Conservation (phyloP, 1,140 invertebrate species). For the Polypedilum pembai region DNA sequence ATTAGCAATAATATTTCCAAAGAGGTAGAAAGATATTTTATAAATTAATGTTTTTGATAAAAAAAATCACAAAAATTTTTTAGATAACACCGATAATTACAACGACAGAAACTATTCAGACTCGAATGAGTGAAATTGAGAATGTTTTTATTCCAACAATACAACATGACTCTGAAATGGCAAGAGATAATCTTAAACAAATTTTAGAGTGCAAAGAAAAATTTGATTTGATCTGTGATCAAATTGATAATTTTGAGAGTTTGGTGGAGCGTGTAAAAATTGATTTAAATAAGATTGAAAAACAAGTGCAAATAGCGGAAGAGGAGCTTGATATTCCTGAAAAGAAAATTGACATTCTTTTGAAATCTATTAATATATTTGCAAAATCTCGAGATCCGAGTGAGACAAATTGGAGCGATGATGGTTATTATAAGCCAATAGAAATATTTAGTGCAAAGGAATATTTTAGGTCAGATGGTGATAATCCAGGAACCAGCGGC, state of each 20-base stretch:
- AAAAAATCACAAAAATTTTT: not conserved
- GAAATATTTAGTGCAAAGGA: not conserved
- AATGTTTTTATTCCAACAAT: conserved; percentile 17
- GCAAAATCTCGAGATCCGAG: not conserved
- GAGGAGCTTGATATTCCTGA: conserved; percentile 10
- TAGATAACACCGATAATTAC: not conserved
- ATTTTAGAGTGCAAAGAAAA: not conserved
- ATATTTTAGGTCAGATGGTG: not conserved
- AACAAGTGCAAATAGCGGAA: not conserved
- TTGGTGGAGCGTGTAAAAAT: not conserved
- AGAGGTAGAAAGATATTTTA: not conserved
- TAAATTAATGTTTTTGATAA: not conserved
- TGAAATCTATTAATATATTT: not conserved
- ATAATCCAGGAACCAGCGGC: too few relatives aligned
- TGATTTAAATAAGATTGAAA: not conserved
- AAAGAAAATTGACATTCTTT: conserved; percentile 6
- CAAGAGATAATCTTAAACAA: not conserved
- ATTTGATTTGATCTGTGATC: not conserved
- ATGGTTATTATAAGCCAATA: not conserved
- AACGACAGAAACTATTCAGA: not conserved
- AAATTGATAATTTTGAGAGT: not conserved
- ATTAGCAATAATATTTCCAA: not conserved
- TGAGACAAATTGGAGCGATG: conserved; percentile 2
- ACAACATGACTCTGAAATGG: not conserved
- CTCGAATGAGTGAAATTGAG: conserved; percentile 1